A percentile compares a stretch with the other conserved stretches of the same genome.
Conservation (phyloP, 2,888 invertebrate genomes). For the Acanthosepion lycidas region DNA sequence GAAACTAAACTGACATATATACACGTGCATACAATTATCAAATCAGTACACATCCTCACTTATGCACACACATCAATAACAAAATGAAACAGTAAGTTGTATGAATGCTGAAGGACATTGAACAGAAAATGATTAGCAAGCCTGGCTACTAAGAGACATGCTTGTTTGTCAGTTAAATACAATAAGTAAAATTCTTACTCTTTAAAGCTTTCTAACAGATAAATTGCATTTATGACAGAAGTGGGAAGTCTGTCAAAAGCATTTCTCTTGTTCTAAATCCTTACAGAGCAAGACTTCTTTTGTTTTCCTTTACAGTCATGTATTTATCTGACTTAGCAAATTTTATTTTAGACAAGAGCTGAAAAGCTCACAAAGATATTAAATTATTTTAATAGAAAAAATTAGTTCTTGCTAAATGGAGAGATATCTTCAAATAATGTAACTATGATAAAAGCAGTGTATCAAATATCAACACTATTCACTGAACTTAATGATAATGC, state of each 20-base stretch:
- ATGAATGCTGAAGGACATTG: not conserved
- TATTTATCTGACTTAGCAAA: not conserved
- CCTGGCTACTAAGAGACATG: not conserved
- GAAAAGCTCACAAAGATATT: not conserved
- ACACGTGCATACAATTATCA: not conserved
- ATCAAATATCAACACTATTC: too few species aligned
- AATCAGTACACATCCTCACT: not conserved
- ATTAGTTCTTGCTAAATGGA: not conserved
- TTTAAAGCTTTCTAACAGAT: not conserved
- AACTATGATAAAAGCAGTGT: not conserved
- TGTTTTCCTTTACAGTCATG: not conserved
- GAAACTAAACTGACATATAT: not conserved
- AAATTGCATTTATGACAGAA: not conserved
- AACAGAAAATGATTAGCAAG: not conserved
- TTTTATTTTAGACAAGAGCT: not conserved
- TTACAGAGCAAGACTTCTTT: not conserved
- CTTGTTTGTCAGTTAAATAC: not conserved
- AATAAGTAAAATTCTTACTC: not conserved
- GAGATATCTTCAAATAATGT: not conserved
- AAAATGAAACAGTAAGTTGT: not conserved
- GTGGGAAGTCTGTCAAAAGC: too few species aligned
- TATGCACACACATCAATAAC: not conserved
- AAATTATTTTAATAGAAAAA: not conserved
- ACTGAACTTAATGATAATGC: too few species aligned
- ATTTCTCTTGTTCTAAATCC: not conserved